Base-by-base conservation (phyloP, 92 coral and sea anemone genomes). In the Paragorgia papillata region DNA sequence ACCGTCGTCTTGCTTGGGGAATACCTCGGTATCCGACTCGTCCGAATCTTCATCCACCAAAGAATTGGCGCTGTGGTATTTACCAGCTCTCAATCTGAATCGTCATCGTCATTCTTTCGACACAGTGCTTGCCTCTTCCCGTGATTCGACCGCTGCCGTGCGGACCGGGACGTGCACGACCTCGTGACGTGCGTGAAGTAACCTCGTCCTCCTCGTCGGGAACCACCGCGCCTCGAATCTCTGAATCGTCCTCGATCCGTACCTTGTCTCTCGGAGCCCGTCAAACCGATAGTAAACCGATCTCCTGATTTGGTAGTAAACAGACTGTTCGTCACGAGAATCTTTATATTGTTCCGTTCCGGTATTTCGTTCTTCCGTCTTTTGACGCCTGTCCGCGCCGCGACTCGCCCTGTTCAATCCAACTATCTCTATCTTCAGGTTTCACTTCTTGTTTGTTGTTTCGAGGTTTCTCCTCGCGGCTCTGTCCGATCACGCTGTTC, bases 21-120 rank as follows among this genome's bases (percentile, higher is more conserved):
- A 31, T 66, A 86, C 97, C 57, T 95, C 99, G 10, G 95, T 86
- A 21, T 96, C 99, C 41, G 99, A 95, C 18, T 90, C 92, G 31
- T 96, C 99, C 31, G 97, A 86, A 33, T 92, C 88, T 56, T 92
- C 91, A 50, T 91, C 83, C 69, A 91, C 88, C 2, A 91, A 76
- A 4, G 92, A 96, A 66, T 89, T 66, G 24, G 74, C 92, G 58
- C 86, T 87, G 40, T 86, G 91, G 55, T 88, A 92, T 64, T 91
- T 96, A 20, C 90, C 97, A 12, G 25, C 88, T 80, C 19, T 70
- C 79, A 46, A 31, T 56, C 62, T 1, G 62, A 56, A 22, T 82
- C 85, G 24, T 87, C 95, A 54, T 86, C 91, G 12, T n/a, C 28
- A 59, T 88, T 80, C 87, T n/a, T 61, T 73, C 43, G 79, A 70